Percentiles rank a stretch among this genome's conserved stretches.
These are phyloP conservation scores for Adelosebastes latens DNA, from an alignment of 2,797 vertebrate genomes.

Conservation along the genomic window DNA sequence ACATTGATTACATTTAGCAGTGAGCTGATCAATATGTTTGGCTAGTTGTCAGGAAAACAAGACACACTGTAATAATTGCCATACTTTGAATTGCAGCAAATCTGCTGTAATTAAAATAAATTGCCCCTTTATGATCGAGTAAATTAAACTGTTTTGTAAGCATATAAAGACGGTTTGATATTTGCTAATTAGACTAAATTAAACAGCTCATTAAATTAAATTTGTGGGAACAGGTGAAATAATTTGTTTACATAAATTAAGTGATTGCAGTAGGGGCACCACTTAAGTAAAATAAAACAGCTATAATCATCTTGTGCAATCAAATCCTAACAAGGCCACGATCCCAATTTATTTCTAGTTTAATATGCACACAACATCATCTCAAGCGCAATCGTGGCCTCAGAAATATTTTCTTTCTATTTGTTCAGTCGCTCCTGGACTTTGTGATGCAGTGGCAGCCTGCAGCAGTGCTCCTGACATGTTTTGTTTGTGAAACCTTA, in stretches of 20 bases:
- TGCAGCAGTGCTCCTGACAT: background rate
- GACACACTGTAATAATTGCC: background rate
- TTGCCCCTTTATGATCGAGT: background rate
- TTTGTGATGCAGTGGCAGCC: background rate
- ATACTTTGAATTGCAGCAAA: background rate
- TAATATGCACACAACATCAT: background rate
- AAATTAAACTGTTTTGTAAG: background rate
- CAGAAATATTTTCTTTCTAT: background rate
- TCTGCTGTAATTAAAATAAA: background rate
- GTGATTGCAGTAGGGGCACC: background rate
- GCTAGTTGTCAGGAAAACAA: background rate
- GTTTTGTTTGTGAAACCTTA: background rate
- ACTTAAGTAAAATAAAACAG: background rate
- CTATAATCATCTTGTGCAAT: background rate
- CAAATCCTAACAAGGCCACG: background rate
- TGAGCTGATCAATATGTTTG: background rate
- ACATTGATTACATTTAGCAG: conserved; percentile 4
- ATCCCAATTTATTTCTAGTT: background rate
- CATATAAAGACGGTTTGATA: background rate
- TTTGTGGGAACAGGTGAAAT: background rate
- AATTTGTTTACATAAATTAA: background rate
- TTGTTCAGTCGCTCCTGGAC: background rate
- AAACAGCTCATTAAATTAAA: background rate
- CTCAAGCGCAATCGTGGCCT: background rate
- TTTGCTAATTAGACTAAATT: background rate